These are phyloP conservation scores for Sciurus niger DNA, from an alignment of 2,113 vertebrate genomes.

Conservation along the genomic window DNA sequence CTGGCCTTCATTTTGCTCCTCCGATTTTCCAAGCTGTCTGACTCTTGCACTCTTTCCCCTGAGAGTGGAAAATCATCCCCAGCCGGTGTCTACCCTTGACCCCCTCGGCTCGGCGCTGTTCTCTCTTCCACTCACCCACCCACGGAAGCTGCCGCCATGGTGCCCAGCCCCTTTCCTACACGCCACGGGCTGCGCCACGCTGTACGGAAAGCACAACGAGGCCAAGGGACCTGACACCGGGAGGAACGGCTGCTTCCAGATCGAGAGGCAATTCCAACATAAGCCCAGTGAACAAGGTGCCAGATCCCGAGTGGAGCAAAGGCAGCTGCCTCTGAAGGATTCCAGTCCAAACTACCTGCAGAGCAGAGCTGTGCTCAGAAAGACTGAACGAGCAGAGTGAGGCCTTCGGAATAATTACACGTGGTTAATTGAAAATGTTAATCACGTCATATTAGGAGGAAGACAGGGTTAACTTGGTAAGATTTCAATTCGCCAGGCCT, in stretches of 20 bases:
- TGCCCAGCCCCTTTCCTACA: background rate
- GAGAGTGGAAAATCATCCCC: accelerated
- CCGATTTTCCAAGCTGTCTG: background rate
- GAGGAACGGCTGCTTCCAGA: background rate
- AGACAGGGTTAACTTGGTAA: slow-evolving; percentile 94
- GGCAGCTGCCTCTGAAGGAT: background rate
- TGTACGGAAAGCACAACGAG: background rate
- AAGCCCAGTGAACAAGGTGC: background rate
- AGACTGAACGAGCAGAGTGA: slow-evolving; percentile 80
- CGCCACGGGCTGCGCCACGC: background rate
- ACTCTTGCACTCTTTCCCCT: background rate
- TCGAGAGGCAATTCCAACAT: background rate
- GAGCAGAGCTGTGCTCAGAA: slow-evolving; percentile 80
- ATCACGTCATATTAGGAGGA: slow-evolving; percentile 93
- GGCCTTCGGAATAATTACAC: slow-evolving; percentile 89
- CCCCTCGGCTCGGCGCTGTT: background rate
- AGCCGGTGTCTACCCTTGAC: background rate
- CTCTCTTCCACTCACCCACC: background rate
- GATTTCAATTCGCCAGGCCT: slow-evolving; percentile 93
- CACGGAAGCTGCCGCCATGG: too few species aligned
- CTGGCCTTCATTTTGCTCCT: background rate
- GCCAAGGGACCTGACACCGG: background rate
- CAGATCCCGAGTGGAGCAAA: background rate
- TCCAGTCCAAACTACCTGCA: slow-evolving; percentile 81
- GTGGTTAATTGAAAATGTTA: slow-evolving; percentile 94